Conservation (phyloP, 1,140 invertebrate genomes). For the Caligus rogercresseyi region DNA sequence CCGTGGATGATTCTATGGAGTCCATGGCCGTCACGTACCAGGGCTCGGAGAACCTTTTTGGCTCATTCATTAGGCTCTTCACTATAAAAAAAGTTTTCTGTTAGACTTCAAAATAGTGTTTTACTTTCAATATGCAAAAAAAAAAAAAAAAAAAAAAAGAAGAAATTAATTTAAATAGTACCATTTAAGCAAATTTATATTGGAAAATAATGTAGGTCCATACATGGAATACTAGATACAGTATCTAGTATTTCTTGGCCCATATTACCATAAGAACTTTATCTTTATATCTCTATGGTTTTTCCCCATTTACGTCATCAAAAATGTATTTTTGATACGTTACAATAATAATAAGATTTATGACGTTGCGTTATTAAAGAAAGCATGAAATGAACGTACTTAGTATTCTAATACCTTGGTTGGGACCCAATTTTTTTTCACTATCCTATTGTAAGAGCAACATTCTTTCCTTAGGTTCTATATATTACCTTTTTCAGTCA, state of each 20-base stretch:
- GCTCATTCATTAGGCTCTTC: slow-evolving; percentile 26
- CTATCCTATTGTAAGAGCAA: no score
- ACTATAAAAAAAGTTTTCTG: slow-evolving; percentile 20
- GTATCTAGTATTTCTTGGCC: no score
- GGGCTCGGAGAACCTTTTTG: not conserved
- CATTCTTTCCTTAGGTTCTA: no score
- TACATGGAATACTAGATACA: no score
- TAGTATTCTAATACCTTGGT: no score
- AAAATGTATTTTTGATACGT: slow-evolving; percentile 5
- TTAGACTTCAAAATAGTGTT: slow-evolving; percentile 18
- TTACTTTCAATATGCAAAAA: not conserved
- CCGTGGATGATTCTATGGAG: not conserved
- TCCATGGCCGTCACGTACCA: slow-evolving; percentile 10
- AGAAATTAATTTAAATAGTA: not conserved
- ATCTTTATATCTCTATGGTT: no score
- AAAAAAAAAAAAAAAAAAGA: not conserved
- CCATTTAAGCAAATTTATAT: no score
- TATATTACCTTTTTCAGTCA: not conserved
- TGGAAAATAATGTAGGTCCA: no score
- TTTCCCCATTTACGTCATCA: no score
- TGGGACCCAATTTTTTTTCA: no score
- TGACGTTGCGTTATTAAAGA: not conserved
- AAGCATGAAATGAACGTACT: no score
- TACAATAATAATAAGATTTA: not conserved
- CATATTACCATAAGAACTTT: no score